phyloP scores from a whole-genome alignment of 1,140 invertebrate genomes.

The Fopius arisanus region DNA sequence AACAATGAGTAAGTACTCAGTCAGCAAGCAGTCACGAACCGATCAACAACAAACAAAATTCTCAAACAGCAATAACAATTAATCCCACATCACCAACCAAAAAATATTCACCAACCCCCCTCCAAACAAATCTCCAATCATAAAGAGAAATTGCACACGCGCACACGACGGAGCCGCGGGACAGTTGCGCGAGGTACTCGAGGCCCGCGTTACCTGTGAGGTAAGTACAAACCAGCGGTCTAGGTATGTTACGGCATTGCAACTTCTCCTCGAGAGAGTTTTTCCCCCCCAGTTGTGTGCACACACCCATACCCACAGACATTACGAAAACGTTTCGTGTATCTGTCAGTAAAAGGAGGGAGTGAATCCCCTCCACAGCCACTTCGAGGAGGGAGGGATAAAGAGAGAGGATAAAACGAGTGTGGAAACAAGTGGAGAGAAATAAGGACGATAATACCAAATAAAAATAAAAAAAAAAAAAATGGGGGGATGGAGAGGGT shows the following conservation, averaged over 20 bases:
- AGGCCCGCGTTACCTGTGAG: conserved; percentile 60
- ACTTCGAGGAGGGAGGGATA: too few relatives aligned
- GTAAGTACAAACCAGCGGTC: conserved; percentile 61
- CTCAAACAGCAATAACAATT: too few relatives aligned
- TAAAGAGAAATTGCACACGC: conserved; percentile 10
- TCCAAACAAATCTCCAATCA: background rate
- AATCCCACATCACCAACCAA: too few relatives aligned
- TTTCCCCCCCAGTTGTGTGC: background rate
- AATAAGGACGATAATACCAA: background rate
- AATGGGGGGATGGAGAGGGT: background rate
- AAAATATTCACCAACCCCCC: too few relatives aligned
- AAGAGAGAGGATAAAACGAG: background rate
- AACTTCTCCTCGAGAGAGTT: conserved; percentile 40
- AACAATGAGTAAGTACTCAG: too few relatives aligned
- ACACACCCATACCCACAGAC: background rate
- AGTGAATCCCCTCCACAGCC: too few relatives aligned
- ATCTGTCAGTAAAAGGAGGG: background rate
- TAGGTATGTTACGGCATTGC: conserved; percentile 62
- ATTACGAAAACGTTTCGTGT: background rate
- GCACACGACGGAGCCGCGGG: conserved; percentile 18
- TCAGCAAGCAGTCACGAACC: too few relatives aligned
- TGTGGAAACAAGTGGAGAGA: conserved; percentile 15
- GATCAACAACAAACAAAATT: too few relatives aligned
- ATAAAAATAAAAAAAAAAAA: too few relatives aligned
- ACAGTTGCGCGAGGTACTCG: conserved; percentile 33